Base-by-base conservation (phyloP, 2,113 vertebrate species). In the Numenius arquata region DNA sequence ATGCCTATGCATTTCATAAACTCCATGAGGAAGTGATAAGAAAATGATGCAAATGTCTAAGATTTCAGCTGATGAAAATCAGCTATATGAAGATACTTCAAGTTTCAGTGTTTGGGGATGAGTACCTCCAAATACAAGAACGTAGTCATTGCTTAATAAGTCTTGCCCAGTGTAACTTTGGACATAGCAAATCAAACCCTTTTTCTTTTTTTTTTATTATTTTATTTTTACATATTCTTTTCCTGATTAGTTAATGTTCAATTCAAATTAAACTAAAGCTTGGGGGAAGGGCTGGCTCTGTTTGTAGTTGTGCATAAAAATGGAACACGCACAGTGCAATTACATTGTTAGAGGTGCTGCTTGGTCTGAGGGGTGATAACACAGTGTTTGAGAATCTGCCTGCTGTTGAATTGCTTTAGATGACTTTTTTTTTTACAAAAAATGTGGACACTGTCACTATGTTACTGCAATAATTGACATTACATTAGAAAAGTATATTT, bases 241-340 rank as follows among this genome's bases (percentile, higher is more conserved):
- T n/a, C 34, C 63, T 36, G 9, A 15, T 87, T 48, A 48, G 22
- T 48, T 48, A 48, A 48, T 48, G 6, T 7, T 48, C 12, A 48
- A 48, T 23, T 48, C 48, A 48, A 48, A 23, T 48, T 48, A 48
- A 48, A 48, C 48, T 48, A 48, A 23, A 48, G 22, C 9, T 92
- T 85, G 8, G 8, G 21, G 4, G 27, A 76, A 55, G 10, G 5
- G 2, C 12, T 47, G 11, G 0, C 5, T 74, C 3, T 68, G 23
- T 52, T 34, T 74, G 21, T 30, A 40, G 4, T 21, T 85, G 7
- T 88, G 56, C 38, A 67, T 78, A 58, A 74, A 70, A 74, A 43
- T 14, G 1, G 14, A 78, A 59, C 9, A 25, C 0, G 2, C 7
- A 15, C 5, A 5, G 7, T 65, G 14, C 14, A 53, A 12, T 27